Evolutionary conservation across 2,888 invertebrate genomes (phyloP), one percentile per base, ranked within the genome.

Genomic region (Mesochorus sp.): DNA sequence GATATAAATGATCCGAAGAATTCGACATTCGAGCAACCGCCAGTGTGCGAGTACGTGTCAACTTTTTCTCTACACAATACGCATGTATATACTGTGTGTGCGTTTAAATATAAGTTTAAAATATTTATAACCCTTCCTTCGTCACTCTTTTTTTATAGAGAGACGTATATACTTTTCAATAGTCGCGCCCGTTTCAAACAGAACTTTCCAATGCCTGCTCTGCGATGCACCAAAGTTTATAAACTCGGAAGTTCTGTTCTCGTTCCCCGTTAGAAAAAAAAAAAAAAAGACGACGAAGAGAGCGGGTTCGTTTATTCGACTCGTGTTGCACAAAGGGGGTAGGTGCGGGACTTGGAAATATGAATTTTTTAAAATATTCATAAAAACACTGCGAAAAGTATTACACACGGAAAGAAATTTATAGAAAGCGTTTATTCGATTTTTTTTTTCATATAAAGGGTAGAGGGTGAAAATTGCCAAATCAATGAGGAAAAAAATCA

Each of bases 1-100:
- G 84, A 84, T 84, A 37, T 2, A 84, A 82, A 83, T 82, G 84
- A 82, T 80, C 79, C 59, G 51, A 71, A 66, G 64, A 76, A 71
- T 71, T 53, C 66, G 44, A 55, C 51, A 17, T 10, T 44, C 62
- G 14, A 34, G 57, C 28, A 59, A 31, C 64, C 21, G 10, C 39
- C 37, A 31, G 21, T 21, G 55, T 24, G n/a, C 71, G 53, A 61
- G 21, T 67, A 34, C 53, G 42, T 34, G 64, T 70, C 24, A 62
- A 37, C 8, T 24, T 42, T 47, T 55, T 26, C 51, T 39, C 39
- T 10, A 19, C 6, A 17, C 39, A 31, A 37, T 49, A 26, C 42
- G n/a, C 26, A 21, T 8, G 28, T 53, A 28, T 24, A 5, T 12
- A 21, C 14, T 26, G 10, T 19, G 17, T 14, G n/a, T n/a, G n/a